A percentile compares a stretch with the other conserved stretches of the same genome.
Conservation (phyloP, 37 sponge, comb jelly and placozoan genomes). For the Geodia barretti region DNA sequence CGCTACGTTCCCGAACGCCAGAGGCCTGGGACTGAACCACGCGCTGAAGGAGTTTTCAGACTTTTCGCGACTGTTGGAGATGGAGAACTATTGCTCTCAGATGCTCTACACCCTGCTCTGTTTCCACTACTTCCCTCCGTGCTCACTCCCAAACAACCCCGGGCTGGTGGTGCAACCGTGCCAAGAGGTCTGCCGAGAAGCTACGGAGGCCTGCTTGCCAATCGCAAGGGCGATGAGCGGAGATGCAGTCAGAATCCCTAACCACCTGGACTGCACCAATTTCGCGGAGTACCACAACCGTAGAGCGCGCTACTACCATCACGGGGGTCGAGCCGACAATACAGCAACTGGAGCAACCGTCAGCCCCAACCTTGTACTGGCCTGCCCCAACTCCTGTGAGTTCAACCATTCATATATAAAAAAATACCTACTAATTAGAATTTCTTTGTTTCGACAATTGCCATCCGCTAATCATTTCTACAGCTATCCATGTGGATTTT, state of each 20-base stretch:
- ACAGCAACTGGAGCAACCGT: background rate
- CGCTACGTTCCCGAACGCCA: background rate
- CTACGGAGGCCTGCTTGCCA: background rate
- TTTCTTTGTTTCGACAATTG: background rate
- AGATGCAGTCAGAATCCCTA: background rate
- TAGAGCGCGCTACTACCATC: too few relatives aligned
- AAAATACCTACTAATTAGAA: background rate
- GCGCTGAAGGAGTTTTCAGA: background rate
- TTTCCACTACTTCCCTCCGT: slow-evolving; percentile 39
- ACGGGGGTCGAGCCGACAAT: background rate
- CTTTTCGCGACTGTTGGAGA: slow-evolving; percentile 7
- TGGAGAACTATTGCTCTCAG: slow-evolving; percentile 12
- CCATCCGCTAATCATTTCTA: background rate
- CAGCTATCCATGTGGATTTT: background rate
- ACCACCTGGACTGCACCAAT: background rate
- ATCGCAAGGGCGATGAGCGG: background rate
- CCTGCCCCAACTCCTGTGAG: background rate
- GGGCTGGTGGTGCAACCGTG: slow-evolving; percentile 5
- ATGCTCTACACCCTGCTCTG: slow-evolving; percentile 17
- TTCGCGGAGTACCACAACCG: too few relatives aligned
- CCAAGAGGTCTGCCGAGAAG: slow-evolving; percentile 3
- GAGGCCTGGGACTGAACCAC: background rate
- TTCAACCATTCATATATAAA: too few relatives aligned
- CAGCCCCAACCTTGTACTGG: background rate
- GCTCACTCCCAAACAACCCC: background rate